phyloP scores from a whole-genome alignment of 2,888 invertebrate genomes.

The Drosophila anomelani region DNA sequence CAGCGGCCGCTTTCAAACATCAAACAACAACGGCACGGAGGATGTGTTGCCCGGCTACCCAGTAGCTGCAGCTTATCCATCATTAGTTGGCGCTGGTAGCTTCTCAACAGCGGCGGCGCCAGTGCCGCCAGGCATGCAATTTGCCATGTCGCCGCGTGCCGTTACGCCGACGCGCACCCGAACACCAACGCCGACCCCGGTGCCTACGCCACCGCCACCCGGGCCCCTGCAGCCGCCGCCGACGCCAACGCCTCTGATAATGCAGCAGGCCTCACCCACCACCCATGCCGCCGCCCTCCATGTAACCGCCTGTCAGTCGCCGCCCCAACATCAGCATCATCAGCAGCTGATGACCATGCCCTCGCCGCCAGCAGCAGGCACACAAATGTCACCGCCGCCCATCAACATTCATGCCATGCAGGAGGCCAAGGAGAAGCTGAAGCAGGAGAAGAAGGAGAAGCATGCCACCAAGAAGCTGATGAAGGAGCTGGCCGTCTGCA shows the following conservation, averaged over 20 bases:
- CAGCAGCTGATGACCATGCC: conserved; percentile 66
- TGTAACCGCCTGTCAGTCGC: conserved; percentile 68
- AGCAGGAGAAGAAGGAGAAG: conserved; percentile 85
- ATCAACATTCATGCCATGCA: conserved; percentile 81
- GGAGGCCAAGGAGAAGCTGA: conserved; percentile 84
- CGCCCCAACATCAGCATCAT: conserved; percentile 62
- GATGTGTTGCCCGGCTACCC: conserved; percentile 38
- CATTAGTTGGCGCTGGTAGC: conserved; percentile 32
- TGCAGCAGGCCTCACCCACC: conserved; percentile 65
- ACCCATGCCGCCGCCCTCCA: conserved; percentile 26
- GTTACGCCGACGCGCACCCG: conserved; percentile 66
- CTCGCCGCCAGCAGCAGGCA: conserved; percentile 50
- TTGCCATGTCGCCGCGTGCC: conserved; percentile 61
- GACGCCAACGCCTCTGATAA: conserved; percentile 40
- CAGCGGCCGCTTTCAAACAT: conserved; percentile 77
- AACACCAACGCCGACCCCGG: conserved; percentile 63
- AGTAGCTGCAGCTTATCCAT: conserved; percentile 38
- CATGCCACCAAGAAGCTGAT: conserved; percentile 87
- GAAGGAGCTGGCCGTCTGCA: conserved; percentile 92
- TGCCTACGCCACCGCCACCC: conserved; percentile 62
- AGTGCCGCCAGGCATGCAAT: conserved; percentile 54
- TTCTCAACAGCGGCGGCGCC: conserved; percentile 48
- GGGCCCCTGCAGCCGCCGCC: conserved; percentile 49
- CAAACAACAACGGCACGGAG: conserved; percentile 57
- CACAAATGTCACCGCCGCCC: conserved; percentile 79